These are phyloP conservation scores for Agapostemon virescens DNA, from an alignment of 2,888 invertebrate species.

Conservation along the genomic window DNA sequence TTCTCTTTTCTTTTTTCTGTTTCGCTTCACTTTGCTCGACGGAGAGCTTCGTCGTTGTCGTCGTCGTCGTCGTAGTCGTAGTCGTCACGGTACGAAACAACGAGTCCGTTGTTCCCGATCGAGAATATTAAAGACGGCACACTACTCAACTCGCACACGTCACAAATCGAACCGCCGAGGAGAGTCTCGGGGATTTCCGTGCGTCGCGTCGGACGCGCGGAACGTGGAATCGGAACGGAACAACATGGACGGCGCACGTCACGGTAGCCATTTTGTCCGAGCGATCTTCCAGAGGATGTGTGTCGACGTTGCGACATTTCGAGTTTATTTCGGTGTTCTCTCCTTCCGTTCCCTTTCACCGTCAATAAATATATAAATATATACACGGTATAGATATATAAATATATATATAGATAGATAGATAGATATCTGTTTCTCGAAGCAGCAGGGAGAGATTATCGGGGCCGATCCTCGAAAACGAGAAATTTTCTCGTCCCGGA, in stretches of 20 bases:
- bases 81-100: background rate
- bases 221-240: conserved; percentile 26
- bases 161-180: background rate
- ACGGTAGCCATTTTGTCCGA: conserved; percentile 57
- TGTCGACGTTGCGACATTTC: conserved; percentile 40
- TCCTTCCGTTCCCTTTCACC: conserved; percentile 4
- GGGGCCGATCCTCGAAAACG: background rate
- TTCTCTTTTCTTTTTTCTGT: background rate
- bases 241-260: conserved; percentile 25
- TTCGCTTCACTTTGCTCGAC: background rate
- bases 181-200: background rate
- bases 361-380: too few relatives aligned
- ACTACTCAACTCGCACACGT: background rate
- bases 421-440: background rate
- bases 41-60: background rate
- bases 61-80: too few relatives aligned
- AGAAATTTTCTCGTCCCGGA: background rate
- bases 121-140: background rate
- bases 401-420: too few relatives aligned
- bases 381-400: too few relatives aligned
- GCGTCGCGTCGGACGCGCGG: conserved; percentile 8
- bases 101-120: background rate
- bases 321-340: conserved; percentile 26
- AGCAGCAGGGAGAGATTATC: conserved; percentile 1
- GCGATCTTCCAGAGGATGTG: conserved; percentile 56